A percentile compares a stretch with the other conserved stretches of the same genome.
These are phyloP conservation scores for Luehdorfia chinensis DNA, from an alignment of 1,140 invertebrate genomes.

Conservation along the genomic window DNA sequence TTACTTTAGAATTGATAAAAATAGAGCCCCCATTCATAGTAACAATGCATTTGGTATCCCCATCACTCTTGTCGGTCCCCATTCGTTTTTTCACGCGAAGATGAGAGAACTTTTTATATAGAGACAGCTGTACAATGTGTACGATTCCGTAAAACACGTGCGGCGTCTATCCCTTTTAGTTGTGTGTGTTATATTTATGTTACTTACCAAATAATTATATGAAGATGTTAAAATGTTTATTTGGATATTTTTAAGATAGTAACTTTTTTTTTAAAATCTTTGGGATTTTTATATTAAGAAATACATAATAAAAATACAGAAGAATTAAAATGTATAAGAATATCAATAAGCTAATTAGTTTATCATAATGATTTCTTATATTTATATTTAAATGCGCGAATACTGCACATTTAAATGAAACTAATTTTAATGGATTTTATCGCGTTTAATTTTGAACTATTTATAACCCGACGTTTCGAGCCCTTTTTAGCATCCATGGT, in stretches of 20 bases:
- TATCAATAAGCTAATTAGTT: too few species aligned
- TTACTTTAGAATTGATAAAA: conserved; percentile 12
- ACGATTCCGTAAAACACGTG: conserved; percentile 8
- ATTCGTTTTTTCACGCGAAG: conserved; percentile 6
- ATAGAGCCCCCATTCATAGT: conserved; percentile 10
- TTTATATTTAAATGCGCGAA: too few species aligned
- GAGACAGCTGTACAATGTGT: conserved; percentile 7
- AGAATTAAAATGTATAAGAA: too few species aligned
- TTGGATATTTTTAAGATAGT: too few species aligned
- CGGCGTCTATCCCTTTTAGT: conserved; percentile 3
- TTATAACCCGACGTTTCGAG: too few species aligned
- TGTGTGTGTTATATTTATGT: not conserved
- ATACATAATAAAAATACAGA: too few species aligned
- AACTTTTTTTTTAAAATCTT: not conserved
- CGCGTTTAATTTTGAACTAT: too few species aligned
- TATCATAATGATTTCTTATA: too few species aligned
- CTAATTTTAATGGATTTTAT: too few species aligned
- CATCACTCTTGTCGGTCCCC: conserved; percentile 11
- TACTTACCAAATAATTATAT: not conserved
- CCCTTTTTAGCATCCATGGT: too few species aligned
- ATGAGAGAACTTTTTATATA: conserved; percentile 5
- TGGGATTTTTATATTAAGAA: too few species aligned
- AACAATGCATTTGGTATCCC: conserved; percentile 8
- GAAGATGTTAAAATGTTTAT: not conserved
- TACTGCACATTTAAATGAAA: too few species aligned